phyloP scores from a whole-genome alignment of 2,797 vertebrate species.

The Enteromius unitaeniatus region DNA sequence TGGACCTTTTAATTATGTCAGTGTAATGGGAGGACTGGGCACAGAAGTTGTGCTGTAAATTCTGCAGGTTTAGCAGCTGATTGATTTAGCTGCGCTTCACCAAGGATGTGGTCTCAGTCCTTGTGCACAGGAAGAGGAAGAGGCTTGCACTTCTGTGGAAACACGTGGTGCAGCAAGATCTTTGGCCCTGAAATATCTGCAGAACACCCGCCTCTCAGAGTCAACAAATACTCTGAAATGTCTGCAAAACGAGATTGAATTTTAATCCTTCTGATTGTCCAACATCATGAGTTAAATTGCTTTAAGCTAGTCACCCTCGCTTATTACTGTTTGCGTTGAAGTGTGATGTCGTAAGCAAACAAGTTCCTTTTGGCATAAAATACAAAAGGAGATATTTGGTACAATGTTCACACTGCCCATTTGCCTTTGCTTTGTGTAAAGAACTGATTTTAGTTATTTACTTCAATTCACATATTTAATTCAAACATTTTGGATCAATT shows the following conservation, averaged over 20 bases:
- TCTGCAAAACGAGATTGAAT: not conserved
- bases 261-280: not conserved
- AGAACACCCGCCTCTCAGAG: not conserved
- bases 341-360: not conserved
- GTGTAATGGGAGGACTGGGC: conserved; percentile 23
- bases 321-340: not conserved
- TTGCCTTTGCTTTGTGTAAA: not conserved
- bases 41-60: not conserved
- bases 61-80: conserved; percentile 27
- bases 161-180: conserved; percentile 19
- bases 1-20: not conserved
- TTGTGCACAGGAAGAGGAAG: conserved; percentile 64
- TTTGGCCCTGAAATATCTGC: conserved; percentile 3
- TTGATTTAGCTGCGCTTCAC: conserved; percentile 12
- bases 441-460: not conserved
- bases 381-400: not conserved
- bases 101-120: conserved; percentile 63
- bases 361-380: not conserved
- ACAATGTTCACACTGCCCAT: not conserved
- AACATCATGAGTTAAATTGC: not conserved
- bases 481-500: not conserved
- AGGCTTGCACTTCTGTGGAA: conserved; percentile 46
- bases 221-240: not conserved
- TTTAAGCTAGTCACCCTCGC: not conserved
- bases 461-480: not conserved